Evolutionary conservation across 2,888 invertebrate genomes (phyloP), one percentile per base, ranked within the genome.

Genomic region (Campaea margaritaria): DNA sequence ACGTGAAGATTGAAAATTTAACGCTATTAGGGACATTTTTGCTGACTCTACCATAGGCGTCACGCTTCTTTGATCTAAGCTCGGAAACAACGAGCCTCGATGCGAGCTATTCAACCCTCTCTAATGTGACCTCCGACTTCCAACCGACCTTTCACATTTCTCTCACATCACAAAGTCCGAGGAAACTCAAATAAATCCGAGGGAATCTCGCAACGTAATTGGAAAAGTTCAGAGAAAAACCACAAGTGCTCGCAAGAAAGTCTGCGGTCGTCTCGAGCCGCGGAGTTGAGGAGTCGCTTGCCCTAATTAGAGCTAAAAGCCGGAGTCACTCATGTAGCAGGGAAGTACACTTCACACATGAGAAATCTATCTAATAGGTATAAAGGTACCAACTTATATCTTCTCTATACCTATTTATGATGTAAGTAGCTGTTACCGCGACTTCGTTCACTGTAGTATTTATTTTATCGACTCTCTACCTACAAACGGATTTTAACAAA

Each of bases 221-320:
- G 58, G 58, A 58, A 64, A 61, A 58, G 48, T 61, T 64, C 11
- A 44, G 27, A 10, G 53, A 38, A 53, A 54, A 60, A 52, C 53
- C 28, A 39, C 58, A 27, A 31, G 44, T 28, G 58, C 47, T 42
- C 46, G 12, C 54, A 54, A 51, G 47, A 42, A 46, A 14, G 51
- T 14, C 27, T 38, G 45, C 15, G 38, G 49, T 52, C 28, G 50
- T 28, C 15, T 50, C 36, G n/a, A 36, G 38, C 5, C 36, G 49
- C 14, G 42, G 28, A 50, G 41, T 56, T 56, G 63, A 50, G 56
- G 8, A 70, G 68, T 63, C 62, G 56, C 50, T 46, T 43, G 67
- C 58, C 64, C 73, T 72, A 71, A 70, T 75, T 74, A 69, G 59
- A 64, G 47, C 21, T 61, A 65, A 67, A 64, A 72, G 63, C 65